Evolutionary conservation across 2,113 vertebrate genomes (phyloP).

Genomic region (Cardinalis cardinalis): DNA sequence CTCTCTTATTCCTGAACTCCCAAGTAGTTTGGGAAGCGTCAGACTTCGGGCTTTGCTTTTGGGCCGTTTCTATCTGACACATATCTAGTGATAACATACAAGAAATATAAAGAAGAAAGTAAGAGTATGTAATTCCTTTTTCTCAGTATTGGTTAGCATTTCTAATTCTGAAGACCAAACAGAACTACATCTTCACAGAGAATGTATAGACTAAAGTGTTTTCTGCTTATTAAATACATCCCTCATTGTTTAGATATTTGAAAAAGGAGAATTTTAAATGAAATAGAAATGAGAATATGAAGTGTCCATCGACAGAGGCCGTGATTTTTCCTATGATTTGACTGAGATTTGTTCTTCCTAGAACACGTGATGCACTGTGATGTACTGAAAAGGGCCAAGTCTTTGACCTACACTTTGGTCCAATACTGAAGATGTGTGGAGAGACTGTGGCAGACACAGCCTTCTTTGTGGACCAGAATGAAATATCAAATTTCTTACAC

Average conservation of each 20-base stretch:
- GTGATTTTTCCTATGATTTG: not conserved
- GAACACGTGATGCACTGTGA: not conserved
- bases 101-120: not conserved
- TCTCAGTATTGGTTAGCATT: not conserved
- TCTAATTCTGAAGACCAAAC: not conserved
- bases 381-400: not conserved
- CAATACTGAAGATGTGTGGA: not conserved
- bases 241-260: not conserved
- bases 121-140: not conserved
- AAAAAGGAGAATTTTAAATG: not conserved
- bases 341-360: not conserved
- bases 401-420: not conserved
- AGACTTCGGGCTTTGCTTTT: not conserved
- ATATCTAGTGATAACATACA: rapidly evolving
- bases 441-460: not conserved
- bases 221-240: not conserved
- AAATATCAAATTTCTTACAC: not conserved
- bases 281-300: not conserved
- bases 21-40: not conserved
- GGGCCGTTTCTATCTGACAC: too few relatives aligned
- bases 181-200: not conserved
- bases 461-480: not conserved
- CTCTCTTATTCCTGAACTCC: not conserved
- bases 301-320: not conserved
- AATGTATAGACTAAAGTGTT: not conserved